Evolutionary conservation across 2,113 vertebrate species (phyloP).

Genomic region (Hystrix brachyura): DNA sequence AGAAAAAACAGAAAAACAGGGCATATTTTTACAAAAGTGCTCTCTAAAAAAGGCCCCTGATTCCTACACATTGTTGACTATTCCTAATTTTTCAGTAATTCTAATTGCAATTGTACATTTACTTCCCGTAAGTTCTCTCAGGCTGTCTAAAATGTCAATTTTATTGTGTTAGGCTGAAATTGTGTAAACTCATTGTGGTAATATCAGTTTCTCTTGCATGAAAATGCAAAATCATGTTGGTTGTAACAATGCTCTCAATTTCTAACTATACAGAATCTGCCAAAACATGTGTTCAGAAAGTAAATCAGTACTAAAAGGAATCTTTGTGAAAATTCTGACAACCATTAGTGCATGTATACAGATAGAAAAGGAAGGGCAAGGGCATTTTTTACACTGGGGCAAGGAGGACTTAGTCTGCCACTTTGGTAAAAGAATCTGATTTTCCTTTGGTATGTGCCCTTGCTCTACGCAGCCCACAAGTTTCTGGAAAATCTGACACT

Average conservation of each 20-base stretch:
- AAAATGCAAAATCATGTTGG: slow-evolving; percentile 61
- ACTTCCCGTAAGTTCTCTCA: slow-evolving; percentile 3
- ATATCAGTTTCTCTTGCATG: slow-evolving; percentile 50
- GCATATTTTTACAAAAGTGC: background rate
- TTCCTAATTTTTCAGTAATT: slow-evolving; percentile 67
- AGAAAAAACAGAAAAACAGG: no score
- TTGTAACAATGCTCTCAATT: slow-evolving; percentile 44
- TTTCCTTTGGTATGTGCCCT: background rate
- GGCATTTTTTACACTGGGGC: background rate
- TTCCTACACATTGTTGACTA: background rate
- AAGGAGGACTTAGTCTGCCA: background rate
- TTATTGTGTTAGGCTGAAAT: slow-evolving; percentile 62
- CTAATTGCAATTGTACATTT: slow-evolving; percentile 50
- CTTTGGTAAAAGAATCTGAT: background rate
- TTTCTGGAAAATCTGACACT: background rate
- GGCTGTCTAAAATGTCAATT: slow-evolving; percentile 25
- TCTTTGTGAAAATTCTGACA: background rate
- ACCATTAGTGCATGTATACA: no score
- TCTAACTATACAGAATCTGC: slow-evolving; percentile 44
- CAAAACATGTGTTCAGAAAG: slow-evolving; percentile 39
- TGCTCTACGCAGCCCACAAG: background rate
- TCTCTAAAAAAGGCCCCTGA: background rate
- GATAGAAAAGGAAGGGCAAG: rapidly evolving
- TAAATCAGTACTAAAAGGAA: slow-evolving; percentile 2
- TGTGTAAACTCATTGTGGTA: slow-evolving; percentile 55